Base-by-base conservation (phyloP, 1,140 invertebrate genomes). In the Amyelois transitella region DNA sequence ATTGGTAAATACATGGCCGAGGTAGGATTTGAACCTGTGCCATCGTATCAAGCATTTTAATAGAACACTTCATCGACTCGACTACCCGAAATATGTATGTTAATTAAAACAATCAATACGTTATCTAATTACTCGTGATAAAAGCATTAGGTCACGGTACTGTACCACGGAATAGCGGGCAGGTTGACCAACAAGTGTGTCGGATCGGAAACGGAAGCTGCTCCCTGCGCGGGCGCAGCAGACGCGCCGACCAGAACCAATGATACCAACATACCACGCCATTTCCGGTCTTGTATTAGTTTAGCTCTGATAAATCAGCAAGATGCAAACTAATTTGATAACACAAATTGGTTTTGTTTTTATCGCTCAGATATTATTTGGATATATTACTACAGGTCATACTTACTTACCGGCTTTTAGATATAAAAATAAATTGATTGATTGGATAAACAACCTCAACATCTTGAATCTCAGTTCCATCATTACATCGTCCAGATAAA, bases 161-260 rank as follows among this genome's bases (percentile, higher is more conserved):
- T 14, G 32, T 38, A 38, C 12, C 32, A 38, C n/a, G 32, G 32
- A 14, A 38, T 38, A 14, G 32, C 32, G 32, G 32, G 17, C 61
- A 65, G 53, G 64, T 61, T 60, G 62, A 58, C 32, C 32, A 38
- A 38, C 60, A 57, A 55, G 62, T 69, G 60, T 58, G 64, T 55
- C 61, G 60, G 62, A 62, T 71, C 75, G 73, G 72, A 77, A 80
- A 58, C 77, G 79, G 79, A 82, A 74, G 71, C 75, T 73, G 69
- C 70, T 75, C 73, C 75, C 65, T 65, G 64, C 45, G 45, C 45
- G 45, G 45, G 45, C 45, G 45, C 45, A 48, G 45, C 20, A 10
- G 45, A 48, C 45, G 18, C 45, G 20, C 45, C 45, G 45, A 48
- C 45, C 45, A 48, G 45, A 48, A 48, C 45, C 32, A 38, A 38